Evolutionary conservation across 2,888 invertebrate species (phyloP), one percentile per base, ranked within the genome.

Genomic region (Cephus runcator): DNA sequence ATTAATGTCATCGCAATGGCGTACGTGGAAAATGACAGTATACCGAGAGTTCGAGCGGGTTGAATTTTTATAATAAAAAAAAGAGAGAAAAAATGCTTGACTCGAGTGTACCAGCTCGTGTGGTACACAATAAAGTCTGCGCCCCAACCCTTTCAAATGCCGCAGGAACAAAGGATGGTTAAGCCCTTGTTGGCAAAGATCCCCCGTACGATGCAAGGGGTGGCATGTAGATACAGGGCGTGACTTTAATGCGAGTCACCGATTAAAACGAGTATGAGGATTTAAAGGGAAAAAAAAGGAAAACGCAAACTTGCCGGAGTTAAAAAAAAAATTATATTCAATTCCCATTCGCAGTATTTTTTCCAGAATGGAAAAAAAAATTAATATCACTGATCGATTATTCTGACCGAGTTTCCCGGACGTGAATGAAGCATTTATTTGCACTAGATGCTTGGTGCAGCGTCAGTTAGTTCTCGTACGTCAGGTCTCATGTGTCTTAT

Each of bases 91-190:
- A 85, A 87, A 80, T 82, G 83, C 83, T 81, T 81, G 83, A 80
- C 83, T 79, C 81, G 84, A 85, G 85, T 85, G 84, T 83, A 82
- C 81, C 76, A 75, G 82, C 85, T 84, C 84, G 87, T 84, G 86
- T 83, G 77, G 83, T 83, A 82, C 82, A 89, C 90, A 90, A 90
- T 90, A 84, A 88, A 89, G 89, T 89, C 90, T 89, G 87, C 85
- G 82, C 81, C 83, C 69, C 86, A 84, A 85, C 87, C 88, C 85
- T 85, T 56, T 86, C 82, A 85, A 87, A 87, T 85, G 85, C 81
- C 85, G 83, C 82, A 40, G 82, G 81, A 81, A 89, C 88, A 87
- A 89, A 88, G 87, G 84, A 82, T 83, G 86, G 86, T 88, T 89
- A 88, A 89, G 84, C 87, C 85, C 87, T 88, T 83, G 87, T 87